Percentiles rank a stretch among this genome's conserved stretches.
Conservation (phyloP, 2,888 invertebrate genomes). For the Sminthurinus aureus region DNA sequence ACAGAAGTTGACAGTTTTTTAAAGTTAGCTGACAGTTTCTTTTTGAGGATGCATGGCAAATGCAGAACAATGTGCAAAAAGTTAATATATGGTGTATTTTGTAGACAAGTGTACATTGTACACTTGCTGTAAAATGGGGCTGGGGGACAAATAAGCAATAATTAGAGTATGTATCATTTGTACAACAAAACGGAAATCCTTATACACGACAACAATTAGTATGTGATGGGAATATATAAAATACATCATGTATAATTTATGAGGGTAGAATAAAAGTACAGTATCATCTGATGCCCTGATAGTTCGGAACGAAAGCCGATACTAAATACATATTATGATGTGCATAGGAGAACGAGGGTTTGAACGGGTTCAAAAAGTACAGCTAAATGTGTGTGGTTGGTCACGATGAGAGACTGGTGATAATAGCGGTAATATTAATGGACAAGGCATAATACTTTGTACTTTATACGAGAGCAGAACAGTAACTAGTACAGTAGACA, state of each 20-base stretch:
- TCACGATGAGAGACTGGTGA: background rate
- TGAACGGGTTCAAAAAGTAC: background rate
- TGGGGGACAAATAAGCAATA: too few species aligned
- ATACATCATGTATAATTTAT: background rate
- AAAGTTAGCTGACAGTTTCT: too few species aligned
- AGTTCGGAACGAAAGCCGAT: background rate
- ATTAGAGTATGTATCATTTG: too few species aligned
- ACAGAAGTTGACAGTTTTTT: too few species aligned
- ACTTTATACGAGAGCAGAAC: background rate
- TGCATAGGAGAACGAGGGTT: background rate
- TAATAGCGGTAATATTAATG: background rate
- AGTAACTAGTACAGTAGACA: conserved; percentile 8
- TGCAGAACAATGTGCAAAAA: too few species aligned
- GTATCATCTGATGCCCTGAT: background rate
- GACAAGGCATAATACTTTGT: background rate
- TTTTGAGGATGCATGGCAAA: too few species aligned
- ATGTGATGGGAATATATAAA: background rate
- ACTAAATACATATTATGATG: background rate
- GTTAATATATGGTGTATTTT: too few species aligned
- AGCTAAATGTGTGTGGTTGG: background rate
- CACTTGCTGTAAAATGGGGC: too few species aligned
- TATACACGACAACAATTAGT: too few species aligned
- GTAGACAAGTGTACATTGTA: too few species aligned
- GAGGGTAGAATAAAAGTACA: background rate
- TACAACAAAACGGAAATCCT: too few species aligned